These are phyloP conservation scores for Drosophila oshimai DNA, from an alignment of 1,140 invertebrate genomes.

Conservation along the genomic window DNA sequence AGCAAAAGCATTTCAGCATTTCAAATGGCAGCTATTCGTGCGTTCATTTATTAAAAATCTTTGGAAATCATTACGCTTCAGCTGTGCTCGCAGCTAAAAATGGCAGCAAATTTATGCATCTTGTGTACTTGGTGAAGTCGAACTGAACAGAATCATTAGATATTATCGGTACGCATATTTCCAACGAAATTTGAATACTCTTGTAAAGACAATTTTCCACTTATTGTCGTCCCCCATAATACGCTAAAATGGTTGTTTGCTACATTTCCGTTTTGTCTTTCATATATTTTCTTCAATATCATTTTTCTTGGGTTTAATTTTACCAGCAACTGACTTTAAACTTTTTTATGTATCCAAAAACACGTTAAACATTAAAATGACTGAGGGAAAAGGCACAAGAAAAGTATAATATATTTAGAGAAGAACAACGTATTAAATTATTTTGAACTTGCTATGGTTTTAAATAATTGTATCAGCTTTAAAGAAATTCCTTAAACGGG, in stretches of 20 bases:
- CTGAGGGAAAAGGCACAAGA: too few species aligned
- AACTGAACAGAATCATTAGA: constrained; percentile 9
- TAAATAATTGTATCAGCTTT: neutral
- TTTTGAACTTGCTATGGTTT: neutral
- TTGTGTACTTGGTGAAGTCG: neutral
- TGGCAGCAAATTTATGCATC: constrained; percentile 28
- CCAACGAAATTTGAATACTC: constrained; percentile 37
- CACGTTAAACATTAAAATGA: too few species aligned
- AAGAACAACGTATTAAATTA: too few species aligned
- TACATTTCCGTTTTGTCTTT: neutral
- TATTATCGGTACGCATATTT: constrained; percentile 1
- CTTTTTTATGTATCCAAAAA: too few species aligned
- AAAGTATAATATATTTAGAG: too few species aligned
- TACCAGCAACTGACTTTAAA: neutral
- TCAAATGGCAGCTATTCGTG: constrained; percentile 4
- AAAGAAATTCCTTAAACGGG: too few species aligned
- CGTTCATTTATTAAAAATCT: constrained; percentile 43
- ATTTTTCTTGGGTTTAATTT: too few species aligned
- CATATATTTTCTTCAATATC: neutral
- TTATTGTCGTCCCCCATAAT: neutral
- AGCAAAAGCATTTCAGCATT: constrained; percentile 17
- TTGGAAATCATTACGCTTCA: constrained; percentile 20
- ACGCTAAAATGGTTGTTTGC: neutral
- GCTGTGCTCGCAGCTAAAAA: constrained; percentile 5
- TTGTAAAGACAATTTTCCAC: neutral